Percentiles rank a stretch among this genome's conserved stretches.
phyloP scores from a whole-genome alignment of 2,888 invertebrate species.

The Nebria brevicollis region DNA sequence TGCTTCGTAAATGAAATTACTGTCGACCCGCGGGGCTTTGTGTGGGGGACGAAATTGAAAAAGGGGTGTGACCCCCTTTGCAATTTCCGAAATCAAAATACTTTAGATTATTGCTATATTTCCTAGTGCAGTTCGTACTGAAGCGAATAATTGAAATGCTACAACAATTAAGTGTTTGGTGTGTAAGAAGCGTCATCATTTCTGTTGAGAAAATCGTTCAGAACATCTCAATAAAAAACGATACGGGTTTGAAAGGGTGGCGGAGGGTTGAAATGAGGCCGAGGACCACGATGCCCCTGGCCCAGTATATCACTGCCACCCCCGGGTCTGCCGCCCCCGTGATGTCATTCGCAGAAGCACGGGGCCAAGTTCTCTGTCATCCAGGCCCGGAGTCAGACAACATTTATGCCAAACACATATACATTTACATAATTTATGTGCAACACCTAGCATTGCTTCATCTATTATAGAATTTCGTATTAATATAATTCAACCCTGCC shows the following conservation, averaged over 20 bases:
- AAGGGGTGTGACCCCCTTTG: neutral
- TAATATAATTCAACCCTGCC: neutral
- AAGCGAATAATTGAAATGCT: too few species aligned
- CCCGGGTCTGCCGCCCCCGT: conserved; percentile 14
- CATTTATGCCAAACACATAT: neutral
- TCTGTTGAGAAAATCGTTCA: neutral
- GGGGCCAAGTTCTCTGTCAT: conserved; percentile 42
- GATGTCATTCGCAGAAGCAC: conserved; percentile 17
- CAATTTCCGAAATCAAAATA: neutral
- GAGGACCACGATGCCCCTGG: conserved; percentile 19
- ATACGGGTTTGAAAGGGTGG: neutral
- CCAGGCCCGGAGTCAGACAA: conserved; percentile 24
- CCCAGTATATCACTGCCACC: conserved; percentile 26
- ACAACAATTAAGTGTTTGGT: neutral
- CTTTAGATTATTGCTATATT: neutral
- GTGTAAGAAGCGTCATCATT: neutral
- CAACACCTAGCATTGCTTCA: too few species aligned
- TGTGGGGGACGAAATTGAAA: neutral
- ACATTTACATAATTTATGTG: neutral
- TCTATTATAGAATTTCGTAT: neutral
- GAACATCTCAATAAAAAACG: neutral
- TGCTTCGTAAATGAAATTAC: neutral
- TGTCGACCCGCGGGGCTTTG: neutral
- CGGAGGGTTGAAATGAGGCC: conserved; percentile 21
- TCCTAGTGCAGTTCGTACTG: neutral